These are phyloP conservation scores for Acanthiza pusilla DNA, from an alignment of 2,797 vertebrate genomes.

Conservation along the genomic window DNA sequence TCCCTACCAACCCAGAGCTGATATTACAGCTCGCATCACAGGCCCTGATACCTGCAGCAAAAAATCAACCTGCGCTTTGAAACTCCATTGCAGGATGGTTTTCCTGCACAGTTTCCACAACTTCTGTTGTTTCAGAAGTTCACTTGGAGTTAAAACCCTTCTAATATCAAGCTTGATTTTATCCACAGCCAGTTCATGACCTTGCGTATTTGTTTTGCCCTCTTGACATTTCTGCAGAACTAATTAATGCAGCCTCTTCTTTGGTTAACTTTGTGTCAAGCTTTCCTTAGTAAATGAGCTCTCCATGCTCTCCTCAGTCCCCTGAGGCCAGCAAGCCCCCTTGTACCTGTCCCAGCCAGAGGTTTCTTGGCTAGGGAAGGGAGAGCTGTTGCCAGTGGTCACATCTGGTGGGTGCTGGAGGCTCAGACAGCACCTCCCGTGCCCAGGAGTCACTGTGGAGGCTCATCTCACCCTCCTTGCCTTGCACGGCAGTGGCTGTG, in stretches of 20 bases:
- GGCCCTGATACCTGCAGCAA: background rate
- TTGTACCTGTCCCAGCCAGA: background rate
- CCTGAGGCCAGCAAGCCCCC: background rate
- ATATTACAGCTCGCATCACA: background rate
- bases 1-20: background rate
- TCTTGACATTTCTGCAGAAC: background rate
- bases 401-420: background rate
- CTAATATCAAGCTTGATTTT: background rate
- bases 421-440: background rate
- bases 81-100: background rate
- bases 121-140: background rate
- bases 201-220: background rate
- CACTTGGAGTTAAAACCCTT: background rate
- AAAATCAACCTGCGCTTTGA: background rate
- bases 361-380: background rate
- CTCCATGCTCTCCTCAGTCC: background rate
- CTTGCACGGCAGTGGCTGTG: rapidly evolving
- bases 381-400: background rate
- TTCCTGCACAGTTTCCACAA: background rate
- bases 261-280: background rate
- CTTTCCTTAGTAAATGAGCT: background rate
- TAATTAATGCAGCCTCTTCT: background rate
- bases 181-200: background rate
- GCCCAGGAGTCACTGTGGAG: rapidly evolving
- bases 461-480: background rate